Conservation (phyloP, 2,888 invertebrate species). For the Pandemis corylana region DNA sequence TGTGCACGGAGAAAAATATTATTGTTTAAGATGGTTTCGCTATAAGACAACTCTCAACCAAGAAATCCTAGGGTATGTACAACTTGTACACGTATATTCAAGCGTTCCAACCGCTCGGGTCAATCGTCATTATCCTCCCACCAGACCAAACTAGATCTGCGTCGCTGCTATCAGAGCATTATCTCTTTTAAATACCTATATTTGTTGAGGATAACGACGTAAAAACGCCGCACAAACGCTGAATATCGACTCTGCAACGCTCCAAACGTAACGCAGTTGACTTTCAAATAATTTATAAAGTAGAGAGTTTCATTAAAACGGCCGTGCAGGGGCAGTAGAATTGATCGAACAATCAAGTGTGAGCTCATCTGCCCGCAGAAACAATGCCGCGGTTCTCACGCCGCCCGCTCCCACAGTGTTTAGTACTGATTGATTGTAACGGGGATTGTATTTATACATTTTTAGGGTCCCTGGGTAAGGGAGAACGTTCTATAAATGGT, state of each 20-base stretch:
- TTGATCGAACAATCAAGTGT: conserved; percentile 40
- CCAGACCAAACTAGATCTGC: too few relatives aligned
- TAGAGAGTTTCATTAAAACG: conserved; percentile 24
- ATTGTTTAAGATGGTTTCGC: too few relatives aligned
- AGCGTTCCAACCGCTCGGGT: too few relatives aligned
- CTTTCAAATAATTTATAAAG: conserved; percentile 7
- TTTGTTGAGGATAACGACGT: too few relatives aligned
- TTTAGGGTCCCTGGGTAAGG: conserved; percentile 33
- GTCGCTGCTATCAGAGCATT: too few relatives aligned
- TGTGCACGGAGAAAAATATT: too few relatives aligned
- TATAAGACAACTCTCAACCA: too few relatives aligned
- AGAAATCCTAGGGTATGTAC: too few relatives aligned
- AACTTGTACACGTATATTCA: too few relatives aligned
- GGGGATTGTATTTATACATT: conserved; percentile 37
- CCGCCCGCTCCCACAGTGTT: conserved; percentile 40
- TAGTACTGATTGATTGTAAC: conserved; percentile 43
- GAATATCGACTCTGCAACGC: not conserved
- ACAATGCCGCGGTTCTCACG: conserved; percentile 41
- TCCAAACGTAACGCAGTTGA: not conserved
- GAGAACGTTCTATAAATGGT: not conserved
- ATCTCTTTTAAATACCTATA: too few relatives aligned
- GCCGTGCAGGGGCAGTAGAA: conserved; percentile 28
- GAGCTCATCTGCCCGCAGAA: conserved; percentile 41
- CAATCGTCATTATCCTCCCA: too few relatives aligned
- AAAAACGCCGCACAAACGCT: too few relatives aligned